Base-by-base conservation (phyloP, 2,113 vertebrate species). In the Muscicapa adusta region DNA sequence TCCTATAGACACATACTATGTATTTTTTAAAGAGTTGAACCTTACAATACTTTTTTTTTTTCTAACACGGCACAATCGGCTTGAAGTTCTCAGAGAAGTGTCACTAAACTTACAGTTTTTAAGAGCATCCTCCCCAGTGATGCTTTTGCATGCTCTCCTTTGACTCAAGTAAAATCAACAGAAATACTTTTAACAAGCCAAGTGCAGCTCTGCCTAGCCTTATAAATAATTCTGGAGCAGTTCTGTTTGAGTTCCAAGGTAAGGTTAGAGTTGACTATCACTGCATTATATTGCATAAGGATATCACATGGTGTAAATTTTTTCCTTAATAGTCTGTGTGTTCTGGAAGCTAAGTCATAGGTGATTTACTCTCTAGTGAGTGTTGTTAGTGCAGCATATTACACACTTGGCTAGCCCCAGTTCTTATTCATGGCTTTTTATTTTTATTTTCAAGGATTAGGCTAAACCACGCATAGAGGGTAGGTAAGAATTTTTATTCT, bases 371-470 rank as follows among this genome's bases (percentile, higher is more conserved):
- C 93, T 94, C 91, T 93, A 96, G 93, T 91, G 91, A 94, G 75
- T 77, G 89, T 83, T 96, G 93, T 95, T 97, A 96, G 91, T 96
- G 94, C 88, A 97, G 82, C 94, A 77, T 86, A 96, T 96, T 96
- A 97, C 95, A 97, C 90, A 96, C 88, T 84, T 95, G 95, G 76
- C 79, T 97, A 90, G 82, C 29, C 79, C 65, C 93, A 95, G 72
- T 88, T 96, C 93, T 96, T 96, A 96, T 95, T 94, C 96, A 95
- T 95, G 85, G 82, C 29, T 95, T 96, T 95, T 96, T 93, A 91
- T 96, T 97, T 96, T 96, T 96, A 90, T 95, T 97, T 96, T 88
- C 65, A 80, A 86, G 94, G 92, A 94, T 96, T 95, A 96, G 82
- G 33, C 82, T 96, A 96, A 96, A 91, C 51, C 79, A 96, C 25